Percentiles rank a stretch among this genome's conserved stretches.
Conservation (phyloP, 35 echinoderm and acorn worm genomes). For the Chiridota heheva region DNA sequence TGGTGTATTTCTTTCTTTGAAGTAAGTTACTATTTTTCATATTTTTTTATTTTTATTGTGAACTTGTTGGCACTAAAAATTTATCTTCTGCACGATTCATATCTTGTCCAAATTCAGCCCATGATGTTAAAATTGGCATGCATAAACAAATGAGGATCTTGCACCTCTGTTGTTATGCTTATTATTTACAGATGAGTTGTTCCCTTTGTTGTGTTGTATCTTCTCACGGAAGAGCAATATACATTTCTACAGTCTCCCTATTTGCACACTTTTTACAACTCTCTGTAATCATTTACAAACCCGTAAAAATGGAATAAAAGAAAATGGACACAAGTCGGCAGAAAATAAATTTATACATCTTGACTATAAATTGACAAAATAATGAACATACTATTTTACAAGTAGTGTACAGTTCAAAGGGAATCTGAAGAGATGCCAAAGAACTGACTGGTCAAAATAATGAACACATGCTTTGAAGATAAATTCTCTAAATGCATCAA, state of each 20-base stretch:
- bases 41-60: no score
- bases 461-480: neutral
- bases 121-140: no score
- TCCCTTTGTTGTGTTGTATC: neutral
- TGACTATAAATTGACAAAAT: constrained; percentile 30
- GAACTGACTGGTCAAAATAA: constrained; percentile 20
- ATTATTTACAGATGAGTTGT: neutral
- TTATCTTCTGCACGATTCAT: no score
- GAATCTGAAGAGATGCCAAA: constrained; percentile 4
- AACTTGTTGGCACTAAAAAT: no score
- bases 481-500: neutral
- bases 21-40: no score
- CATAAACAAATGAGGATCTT: no score
- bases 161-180: constrained; percentile 17
- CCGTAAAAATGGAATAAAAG: constrained; percentile 50
- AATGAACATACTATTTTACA: constrained; percentile 37
- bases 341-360: constrained; percentile 13
- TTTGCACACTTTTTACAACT: constrained; percentile 38
- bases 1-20: no score
- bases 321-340: constrained; percentile 25
- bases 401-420: constrained; percentile 11
- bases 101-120: constrained; percentile 41
- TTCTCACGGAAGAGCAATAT: neutral
- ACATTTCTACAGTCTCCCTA: constrained; percentile 11
- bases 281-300: constrained; percentile 43